A percentile compares a stretch with the other conserved stretches of the same genome.
phyloP scores from a whole-genome alignment of 2,888 invertebrate genomes.

The Drosophila acutilabella region DNA sequence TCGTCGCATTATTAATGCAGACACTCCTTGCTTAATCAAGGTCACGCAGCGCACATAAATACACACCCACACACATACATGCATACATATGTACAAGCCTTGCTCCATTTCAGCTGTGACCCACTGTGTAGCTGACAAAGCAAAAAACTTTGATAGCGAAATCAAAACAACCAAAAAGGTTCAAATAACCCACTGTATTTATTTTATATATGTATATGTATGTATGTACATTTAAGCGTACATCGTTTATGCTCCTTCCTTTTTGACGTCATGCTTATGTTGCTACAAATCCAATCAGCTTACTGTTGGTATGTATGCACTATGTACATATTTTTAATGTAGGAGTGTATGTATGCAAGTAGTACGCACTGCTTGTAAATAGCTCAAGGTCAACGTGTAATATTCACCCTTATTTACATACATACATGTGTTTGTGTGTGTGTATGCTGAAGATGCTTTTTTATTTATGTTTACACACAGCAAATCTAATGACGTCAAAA shows the following conservation, averaged over 20 bases:
- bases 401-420: conserved; percentile 11
- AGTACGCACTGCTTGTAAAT: conserved; percentile 52
- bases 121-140: not conserved
- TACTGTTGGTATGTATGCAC: no score
- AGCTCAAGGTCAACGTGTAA: conserved; percentile 64
- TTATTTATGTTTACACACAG: no score
- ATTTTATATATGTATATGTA: not conserved
- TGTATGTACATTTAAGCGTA: not conserved
- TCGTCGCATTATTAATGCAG: conserved; percentile 8
- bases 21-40: conserved; percentile 24
- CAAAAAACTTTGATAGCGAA: not conserved
- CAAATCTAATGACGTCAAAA: no score
- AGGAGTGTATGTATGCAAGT: not conserved
- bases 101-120: conserved; percentile 5
- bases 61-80: not conserved
- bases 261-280: conserved; percentile 63
- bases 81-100: not conserved
- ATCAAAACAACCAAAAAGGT: not conserved
- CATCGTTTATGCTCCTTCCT: not conserved
- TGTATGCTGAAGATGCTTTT: not conserved
- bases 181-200: no score
- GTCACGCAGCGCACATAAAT: conserved; percentile 3
- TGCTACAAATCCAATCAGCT: conserved; percentile 22
- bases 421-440: conserved; percentile 16
- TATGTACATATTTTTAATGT: conserved; percentile 11